Evolutionary conservation across 2,113 vertebrate genomes (phyloP).

Genomic region (Meleagris gallopavo): DNA sequence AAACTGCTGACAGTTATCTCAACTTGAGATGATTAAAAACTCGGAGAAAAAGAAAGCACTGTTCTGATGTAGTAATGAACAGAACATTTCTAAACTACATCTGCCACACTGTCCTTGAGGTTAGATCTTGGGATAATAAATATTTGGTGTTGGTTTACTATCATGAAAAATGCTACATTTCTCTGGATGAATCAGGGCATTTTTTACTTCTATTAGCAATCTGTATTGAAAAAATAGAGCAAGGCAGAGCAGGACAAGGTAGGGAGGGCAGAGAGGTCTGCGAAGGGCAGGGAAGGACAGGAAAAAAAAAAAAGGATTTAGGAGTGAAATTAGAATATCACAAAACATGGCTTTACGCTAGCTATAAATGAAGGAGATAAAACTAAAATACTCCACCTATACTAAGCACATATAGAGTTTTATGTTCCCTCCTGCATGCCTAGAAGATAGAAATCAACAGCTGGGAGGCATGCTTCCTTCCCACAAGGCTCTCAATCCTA

Average conservation of each 20-base stretch:
- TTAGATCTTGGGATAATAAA: not conserved
- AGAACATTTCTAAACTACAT: too few species aligned
- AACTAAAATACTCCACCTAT: not conserved
- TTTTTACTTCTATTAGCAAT: not conserved
- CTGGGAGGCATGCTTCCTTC: not conserved
- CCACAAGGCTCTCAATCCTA: not conserved
- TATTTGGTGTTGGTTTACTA: conserved; percentile 13
- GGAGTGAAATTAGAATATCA: not conserved
- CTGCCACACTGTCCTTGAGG: not conserved
- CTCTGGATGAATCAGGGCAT: not conserved
- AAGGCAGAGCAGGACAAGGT: too few species aligned
- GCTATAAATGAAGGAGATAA: not conserved
- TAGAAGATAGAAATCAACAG: not conserved
- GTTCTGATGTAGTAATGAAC: conserved; percentile 8
- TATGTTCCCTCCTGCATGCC: not conserved
- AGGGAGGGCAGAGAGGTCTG: too few species aligned
- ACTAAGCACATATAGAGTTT: not conserved
- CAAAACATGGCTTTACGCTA: not conserved
- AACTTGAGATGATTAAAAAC: conserved; percentile 32
- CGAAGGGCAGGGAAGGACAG: too few species aligned
- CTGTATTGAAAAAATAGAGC: not conserved
- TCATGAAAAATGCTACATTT: not conserved
- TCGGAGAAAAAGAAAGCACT: conserved; percentile 22
- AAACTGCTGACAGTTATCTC: conserved; percentile 51
- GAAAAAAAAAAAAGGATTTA: not conserved